A percentile compares a stretch with the other conserved stretches of the same genome.
phyloP scores from a whole-genome alignment of 2,113 vertebrate genomes.

The Hippocampus barbouri region DNA sequence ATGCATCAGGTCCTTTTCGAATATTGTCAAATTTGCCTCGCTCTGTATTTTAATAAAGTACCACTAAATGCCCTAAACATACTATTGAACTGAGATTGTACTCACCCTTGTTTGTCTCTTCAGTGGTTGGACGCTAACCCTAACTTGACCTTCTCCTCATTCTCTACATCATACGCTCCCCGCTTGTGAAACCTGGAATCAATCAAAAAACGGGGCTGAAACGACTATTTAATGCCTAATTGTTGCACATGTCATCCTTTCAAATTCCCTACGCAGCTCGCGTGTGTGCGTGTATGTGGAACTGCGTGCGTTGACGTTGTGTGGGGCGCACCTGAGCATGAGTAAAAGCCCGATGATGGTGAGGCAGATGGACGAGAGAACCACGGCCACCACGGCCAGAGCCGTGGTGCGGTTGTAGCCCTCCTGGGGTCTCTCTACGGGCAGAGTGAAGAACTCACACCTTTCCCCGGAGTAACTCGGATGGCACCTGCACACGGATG shows the following conservation, averaged over 20 bases:
- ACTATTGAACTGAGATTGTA: conserved; percentile 5
- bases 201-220: conserved; percentile 16
- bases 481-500: conserved; percentile 72
- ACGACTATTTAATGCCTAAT: conserved; percentile 7
- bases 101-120: conserved; percentile 65
- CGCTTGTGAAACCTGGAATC: conserved; percentile 87
- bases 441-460: conserved; percentile 82
- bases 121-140: conserved; percentile 84
- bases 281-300: background rate
- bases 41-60: background rate
- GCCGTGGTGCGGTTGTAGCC: conserved; percentile 85
- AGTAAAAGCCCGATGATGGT: conserved; percentile 85
- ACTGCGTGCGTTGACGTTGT: background rate
- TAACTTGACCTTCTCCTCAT: conserved; percentile 93
- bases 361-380: conserved; percentile 89
- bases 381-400: conserved; percentile 86
- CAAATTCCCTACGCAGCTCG: background rate
- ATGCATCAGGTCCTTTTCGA: background rate
- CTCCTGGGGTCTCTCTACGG: conserved; percentile 73
- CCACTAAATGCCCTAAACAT: background rate
- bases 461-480: conserved; percentile 83
- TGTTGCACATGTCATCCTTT: background rate
- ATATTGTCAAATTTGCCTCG: background rate
- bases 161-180: conserved; percentile 92
- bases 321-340: conserved; percentile 80